A percentile compares a stretch with the other conserved stretches of the same genome.
phyloP scores from a whole-genome alignment of 2,888 invertebrate genomes.

The Suillia variegata region DNA sequence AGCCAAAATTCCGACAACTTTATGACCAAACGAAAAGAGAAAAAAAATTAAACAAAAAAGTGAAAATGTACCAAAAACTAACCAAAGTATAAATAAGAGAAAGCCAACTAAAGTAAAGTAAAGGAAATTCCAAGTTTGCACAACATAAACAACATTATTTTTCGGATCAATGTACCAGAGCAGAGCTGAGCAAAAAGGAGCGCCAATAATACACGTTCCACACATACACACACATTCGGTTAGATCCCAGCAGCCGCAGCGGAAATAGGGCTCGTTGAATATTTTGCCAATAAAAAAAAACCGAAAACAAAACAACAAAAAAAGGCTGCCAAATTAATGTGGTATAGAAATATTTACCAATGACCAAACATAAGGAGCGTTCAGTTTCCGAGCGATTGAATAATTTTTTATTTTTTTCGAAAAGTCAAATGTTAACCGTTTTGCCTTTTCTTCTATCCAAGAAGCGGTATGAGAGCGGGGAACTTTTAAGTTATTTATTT shows the following conservation, averaged over 20 bases:
- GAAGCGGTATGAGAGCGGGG: too few relatives aligned
- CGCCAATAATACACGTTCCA: not conserved
- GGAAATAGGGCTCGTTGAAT: slow-evolving; percentile 17
- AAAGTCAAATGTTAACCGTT: too few relatives aligned
- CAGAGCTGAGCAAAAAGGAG: too few relatives aligned
- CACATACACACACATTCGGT: not conserved
- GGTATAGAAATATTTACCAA: not conserved
- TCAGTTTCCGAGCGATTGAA: slow-evolving; percentile 1
- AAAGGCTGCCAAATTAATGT: slow-evolving; percentile 12
- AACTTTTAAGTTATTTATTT: too few relatives aligned
- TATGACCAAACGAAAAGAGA: slow-evolving; percentile 38
- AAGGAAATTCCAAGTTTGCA: slow-evolving; percentile 12
- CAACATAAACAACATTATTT: slow-evolving; percentile 52
- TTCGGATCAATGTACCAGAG: slow-evolving; percentile 27
- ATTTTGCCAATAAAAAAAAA: not conserved
- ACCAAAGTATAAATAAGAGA: not conserved
- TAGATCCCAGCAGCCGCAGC: not conserved
- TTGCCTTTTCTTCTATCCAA: too few relatives aligned
- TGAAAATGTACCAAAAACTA: slow-evolving; percentile 11
- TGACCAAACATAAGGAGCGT: not conserved
- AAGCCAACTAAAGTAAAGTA: slow-evolving; percentile 3
- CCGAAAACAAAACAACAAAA: too few relatives aligned
- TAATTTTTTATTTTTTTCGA: too few relatives aligned
- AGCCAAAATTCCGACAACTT: slow-evolving; percentile 51
- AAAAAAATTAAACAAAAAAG: slow-evolving; percentile 15